These are phyloP conservation scores for Tetramorium parvispinum DNA, from an alignment of 1,140 invertebrate species.

Conservation along the genomic window DNA sequence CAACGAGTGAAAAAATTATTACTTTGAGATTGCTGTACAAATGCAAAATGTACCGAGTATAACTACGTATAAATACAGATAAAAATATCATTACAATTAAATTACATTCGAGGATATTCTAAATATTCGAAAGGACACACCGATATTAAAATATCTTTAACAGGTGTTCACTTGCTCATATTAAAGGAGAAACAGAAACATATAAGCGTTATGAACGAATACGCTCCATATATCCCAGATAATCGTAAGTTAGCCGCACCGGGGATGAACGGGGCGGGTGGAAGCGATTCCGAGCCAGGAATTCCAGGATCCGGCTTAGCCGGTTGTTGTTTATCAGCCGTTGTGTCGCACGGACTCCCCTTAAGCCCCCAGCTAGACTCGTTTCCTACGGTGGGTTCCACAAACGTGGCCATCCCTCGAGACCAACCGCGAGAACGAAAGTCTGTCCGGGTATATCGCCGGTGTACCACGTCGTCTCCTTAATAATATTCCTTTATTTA, in stretches of 20 bases:
- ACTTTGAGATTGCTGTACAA: neutral
- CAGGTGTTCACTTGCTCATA: neutral
- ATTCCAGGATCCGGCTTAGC: constrained; percentile 49
- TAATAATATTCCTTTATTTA: constrained; percentile 33
- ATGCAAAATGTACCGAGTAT: neutral
- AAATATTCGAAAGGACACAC: neutral
- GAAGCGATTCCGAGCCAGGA: neutral
- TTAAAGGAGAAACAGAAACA: neutral
- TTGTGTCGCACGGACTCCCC: neutral
- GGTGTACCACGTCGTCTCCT: neutral
- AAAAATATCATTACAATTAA: neutral
- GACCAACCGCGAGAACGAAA: constrained; percentile 30
- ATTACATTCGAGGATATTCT: neutral
- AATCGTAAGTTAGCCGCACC: constrained; percentile 71
- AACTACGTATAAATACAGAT: neutral
- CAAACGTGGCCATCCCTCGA: constrained; percentile 1
- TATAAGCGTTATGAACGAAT: constrained; percentile 16
- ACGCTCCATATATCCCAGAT: constrained; percentile 75
- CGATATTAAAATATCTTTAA: neutral
- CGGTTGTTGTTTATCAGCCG: constrained; percentile 61
- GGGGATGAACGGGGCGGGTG: constrained; percentile 28
- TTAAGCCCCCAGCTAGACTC: constrained; percentile 53
- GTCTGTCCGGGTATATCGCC: neutral
- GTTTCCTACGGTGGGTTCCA: constrained; percentile 39
- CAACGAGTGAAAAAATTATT: neutral